A percentile compares a stretch with the other conserved stretches of the same genome.
Conservation (phyloP, 37 sponge, comb jelly and placozoan species). For the Sycon ciliatum region DNA sequence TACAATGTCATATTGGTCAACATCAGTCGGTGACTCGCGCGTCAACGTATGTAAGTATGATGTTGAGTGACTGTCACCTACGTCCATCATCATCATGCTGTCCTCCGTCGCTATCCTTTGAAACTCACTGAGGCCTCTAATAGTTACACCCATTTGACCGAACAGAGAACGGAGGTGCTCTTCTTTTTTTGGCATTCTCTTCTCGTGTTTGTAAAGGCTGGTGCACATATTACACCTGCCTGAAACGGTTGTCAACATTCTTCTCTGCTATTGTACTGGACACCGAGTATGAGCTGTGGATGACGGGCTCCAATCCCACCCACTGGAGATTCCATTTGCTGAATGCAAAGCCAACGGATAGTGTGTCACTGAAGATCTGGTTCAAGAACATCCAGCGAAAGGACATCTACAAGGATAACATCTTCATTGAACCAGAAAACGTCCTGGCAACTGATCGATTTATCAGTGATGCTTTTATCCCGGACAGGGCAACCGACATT, state of each 20-base stretch:
- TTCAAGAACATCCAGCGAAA: conserved; percentile 61
- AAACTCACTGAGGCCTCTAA: too few relatives aligned
- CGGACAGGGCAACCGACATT: too few relatives aligned
- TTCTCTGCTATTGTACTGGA: conserved; percentile 59
- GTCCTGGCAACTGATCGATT: neutral
- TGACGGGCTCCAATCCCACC: conserved; percentile 52
- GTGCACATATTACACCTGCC: conserved; percentile 84
- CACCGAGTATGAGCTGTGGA: conserved; percentile 60
- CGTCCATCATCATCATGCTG: too few relatives aligned
- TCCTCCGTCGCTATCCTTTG: too few relatives aligned
- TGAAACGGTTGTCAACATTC: conserved; percentile 78
- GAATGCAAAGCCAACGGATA: conserved; percentile 35
- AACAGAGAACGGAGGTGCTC: too few relatives aligned
- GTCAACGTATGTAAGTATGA: too few relatives aligned
- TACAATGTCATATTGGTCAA: too few relatives aligned
- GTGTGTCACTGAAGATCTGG: conserved; percentile 51
- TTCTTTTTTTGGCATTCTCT: neutral
- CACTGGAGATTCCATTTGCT: conserved; percentile 61
- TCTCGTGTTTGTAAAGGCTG: conserved; percentile 39
- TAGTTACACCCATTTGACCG: too few relatives aligned
- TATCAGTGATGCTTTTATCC: conserved; percentile 5
- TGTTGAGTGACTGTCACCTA: too few relatives aligned
- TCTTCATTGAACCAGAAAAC: conserved; percentile 1
- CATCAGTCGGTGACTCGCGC: too few relatives aligned
- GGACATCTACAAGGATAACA: conserved; percentile 59